Evolutionary conservation across 2,113 vertebrate species (phyloP), one percentile per base, ranked within the genome.

Genomic region (Benitochromis conjunctus): DNA sequence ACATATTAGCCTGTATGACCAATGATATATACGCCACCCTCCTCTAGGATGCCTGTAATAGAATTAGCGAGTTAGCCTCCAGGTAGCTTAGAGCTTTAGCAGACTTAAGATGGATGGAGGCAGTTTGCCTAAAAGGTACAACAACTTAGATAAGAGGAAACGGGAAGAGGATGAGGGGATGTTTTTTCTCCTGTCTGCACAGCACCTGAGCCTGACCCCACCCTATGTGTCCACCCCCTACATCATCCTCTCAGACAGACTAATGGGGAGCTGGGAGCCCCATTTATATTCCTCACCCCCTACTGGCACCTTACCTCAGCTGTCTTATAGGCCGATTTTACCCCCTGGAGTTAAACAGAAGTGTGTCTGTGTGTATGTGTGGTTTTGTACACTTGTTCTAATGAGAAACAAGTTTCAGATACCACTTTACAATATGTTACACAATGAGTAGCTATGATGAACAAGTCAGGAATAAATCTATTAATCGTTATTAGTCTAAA

Each of bases 191-290:
- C 76, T 80, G 85, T 93, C 82, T 86, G 90, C 79, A 85, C 82
- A 85, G 85, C 92, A 93, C 91, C 93, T 94, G 94, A 92, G 85
- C 64, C 82, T 84, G 85, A 93, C 91, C 91, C 91, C 87, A 74
- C 88, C 91, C 90, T 46, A 71, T 71, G 41, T 24, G 26, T 88
- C 88, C 87, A 41, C 53, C 90, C 83, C 86, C 82, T 83, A 82
- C 71, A 80, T 88, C 86, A 84, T 81, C 86, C 79, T 60, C 90
- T 91, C 91, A 91, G 86, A 90, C 91, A 91, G 88, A 92, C 89
- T 93, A 93, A 94, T 92, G 88, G 83, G 76, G 85, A 87, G 71
- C 53, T 41, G 78, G 86, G 80, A 85, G 74, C 64, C 21, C 81
- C 87, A 89, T 92, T 93, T 92, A 86, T 92, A 92, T 92, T 88